phyloP scores from a whole-genome alignment of 1,140 invertebrate genomes.

The Drosophila equinoxialis region DNA sequence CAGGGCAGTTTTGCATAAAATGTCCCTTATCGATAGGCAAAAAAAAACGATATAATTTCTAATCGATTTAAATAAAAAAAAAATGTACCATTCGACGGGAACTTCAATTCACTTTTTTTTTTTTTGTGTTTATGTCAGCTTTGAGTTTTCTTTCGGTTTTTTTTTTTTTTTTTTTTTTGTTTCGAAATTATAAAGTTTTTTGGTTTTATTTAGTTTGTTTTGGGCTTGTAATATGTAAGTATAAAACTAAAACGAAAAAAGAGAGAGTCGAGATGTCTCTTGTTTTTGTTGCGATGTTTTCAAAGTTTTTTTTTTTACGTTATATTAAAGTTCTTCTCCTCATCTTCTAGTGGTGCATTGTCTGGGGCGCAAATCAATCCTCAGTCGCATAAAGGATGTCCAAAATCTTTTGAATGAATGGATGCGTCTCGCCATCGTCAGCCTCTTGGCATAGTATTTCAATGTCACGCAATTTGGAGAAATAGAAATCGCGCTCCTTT shows the following conservation, averaged over 20 bases:
- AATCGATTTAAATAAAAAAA: too few relatives aligned
- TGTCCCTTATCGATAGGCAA: too few relatives aligned
- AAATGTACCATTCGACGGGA: too few relatives aligned
- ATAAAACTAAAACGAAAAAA: slow-evolving; percentile 64
- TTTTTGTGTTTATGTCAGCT: neutral
- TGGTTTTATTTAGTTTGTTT: slow-evolving; percentile 57
- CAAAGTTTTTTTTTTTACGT: slow-evolving; percentile 24
- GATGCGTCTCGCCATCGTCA: slow-evolving; percentile 89
- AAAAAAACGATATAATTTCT: too few relatives aligned
- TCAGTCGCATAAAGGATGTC: slow-evolving; percentile 99
- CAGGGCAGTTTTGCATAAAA: too few relatives aligned
- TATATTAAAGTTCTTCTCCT: slow-evolving; percentile 73
- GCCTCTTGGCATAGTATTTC: slow-evolving; percentile 98
- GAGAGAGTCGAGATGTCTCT: slow-evolving; percentile 60
- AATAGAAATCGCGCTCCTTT: slow-evolving; percentile 99
- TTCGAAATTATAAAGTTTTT: slow-evolving; percentile 70
- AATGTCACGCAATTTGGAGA: slow-evolving; percentile 98
- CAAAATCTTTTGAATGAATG: slow-evolving; percentile 94
- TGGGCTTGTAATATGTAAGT: slow-evolving; percentile 70
- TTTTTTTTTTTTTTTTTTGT: slow-evolving; percentile 8
- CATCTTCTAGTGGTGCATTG: slow-evolving; percentile 89
- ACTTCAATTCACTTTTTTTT: too few relatives aligned
- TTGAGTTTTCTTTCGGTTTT: neutral
- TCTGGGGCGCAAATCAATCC: slow-evolving; percentile 98
- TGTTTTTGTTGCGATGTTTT: slow-evolving; percentile 42